Conservation (phyloP, 2,888 invertebrate genomes). For the Temnothorax rugatulus region DNA sequence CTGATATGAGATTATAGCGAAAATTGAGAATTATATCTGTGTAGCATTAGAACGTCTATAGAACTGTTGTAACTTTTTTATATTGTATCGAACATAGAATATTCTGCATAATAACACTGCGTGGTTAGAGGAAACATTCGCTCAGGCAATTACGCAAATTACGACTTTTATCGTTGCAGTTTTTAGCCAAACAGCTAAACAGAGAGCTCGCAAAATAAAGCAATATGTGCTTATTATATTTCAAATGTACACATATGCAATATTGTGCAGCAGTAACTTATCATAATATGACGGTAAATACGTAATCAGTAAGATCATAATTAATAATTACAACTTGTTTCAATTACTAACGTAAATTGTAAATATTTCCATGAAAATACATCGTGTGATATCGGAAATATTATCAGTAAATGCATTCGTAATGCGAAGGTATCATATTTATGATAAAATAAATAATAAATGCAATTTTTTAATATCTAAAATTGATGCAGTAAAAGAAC, state of each 20-base stretch:
- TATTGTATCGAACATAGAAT: neutral
- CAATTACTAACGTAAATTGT: neutral
- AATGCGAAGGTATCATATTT: neutral
- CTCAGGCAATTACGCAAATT: slow-evolving; percentile 4
- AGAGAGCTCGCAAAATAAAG: neutral
- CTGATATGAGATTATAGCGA: neutral
- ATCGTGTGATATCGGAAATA: neutral
- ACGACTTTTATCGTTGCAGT: neutral
- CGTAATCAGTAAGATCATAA: neutral
- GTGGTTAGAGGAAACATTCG: neutral
- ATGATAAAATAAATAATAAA: neutral
- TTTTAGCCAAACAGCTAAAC: neutral
- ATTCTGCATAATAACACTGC: neutral
- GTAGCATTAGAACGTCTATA: neutral
- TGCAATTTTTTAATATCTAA: neutral
- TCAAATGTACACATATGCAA: neutral
- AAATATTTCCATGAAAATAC: neutral
- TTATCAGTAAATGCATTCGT: neutral
- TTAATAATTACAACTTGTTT: slow-evolving; percentile 13
- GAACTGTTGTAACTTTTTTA: neutral
- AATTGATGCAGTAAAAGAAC: neutral
- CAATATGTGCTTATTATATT: neutral
- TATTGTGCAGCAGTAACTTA: neutral
- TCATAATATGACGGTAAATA: neutral
- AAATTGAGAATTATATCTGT: neutral